phyloP scores from a whole-genome alignment of 2,888 invertebrate genomes.

The Melinopterus prodromus region DNA sequence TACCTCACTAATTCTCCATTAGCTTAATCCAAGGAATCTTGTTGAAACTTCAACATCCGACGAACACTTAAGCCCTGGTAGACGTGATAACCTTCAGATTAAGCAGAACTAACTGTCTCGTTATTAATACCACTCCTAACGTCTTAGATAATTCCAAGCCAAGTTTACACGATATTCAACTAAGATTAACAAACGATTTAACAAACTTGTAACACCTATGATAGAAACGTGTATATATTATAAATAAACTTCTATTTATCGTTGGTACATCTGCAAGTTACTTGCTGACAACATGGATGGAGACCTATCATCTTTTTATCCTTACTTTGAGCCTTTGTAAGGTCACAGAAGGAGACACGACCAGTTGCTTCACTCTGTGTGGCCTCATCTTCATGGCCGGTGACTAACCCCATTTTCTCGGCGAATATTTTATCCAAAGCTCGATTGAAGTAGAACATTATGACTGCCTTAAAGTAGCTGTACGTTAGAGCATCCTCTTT shows the following conservation, averaged over 20 bases:
- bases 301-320: no score
- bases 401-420: neutral
- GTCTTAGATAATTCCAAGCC: neutral
- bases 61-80: neutral
- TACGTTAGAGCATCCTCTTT: neutral
- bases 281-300: conserved; percentile 7
- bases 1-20: neutral
- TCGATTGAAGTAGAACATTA: neutral
- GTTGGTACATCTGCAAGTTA: conserved; percentile 7
- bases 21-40: neutral
- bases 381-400: neutral
- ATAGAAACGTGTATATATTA: neutral
- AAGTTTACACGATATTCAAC: neutral
- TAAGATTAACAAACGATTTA: neutral
- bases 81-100: neutral
- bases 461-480: conserved; percentile 4
- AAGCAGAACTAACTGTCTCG: neutral
- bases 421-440: conserved; percentile 8
- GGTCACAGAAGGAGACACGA: neutral
- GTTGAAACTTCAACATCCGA: neutral
- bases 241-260: no score
- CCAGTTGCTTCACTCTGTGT: neutral
- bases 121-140: neutral
- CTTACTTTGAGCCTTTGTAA: no score
- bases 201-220: no score